A percentile compares a stretch with the other conserved stretches of the same genome.
Conservation (phyloP, 2,113 vertebrate species). For the Ptyas mucosa region DNA sequence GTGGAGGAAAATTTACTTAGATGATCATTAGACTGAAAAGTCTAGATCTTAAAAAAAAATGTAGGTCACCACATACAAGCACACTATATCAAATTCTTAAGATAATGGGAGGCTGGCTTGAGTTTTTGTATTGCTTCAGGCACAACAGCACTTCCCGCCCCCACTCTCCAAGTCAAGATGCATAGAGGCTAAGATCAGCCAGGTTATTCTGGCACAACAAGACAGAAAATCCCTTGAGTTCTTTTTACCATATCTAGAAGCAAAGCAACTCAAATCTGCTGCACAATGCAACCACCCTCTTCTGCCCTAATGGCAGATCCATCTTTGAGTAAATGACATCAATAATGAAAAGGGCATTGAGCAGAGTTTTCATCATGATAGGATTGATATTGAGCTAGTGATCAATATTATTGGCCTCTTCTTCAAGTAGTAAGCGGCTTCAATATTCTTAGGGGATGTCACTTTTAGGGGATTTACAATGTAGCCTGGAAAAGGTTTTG, state of each 20-base stretch:
- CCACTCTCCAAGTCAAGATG: neutral
- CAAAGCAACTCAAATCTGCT: neutral
- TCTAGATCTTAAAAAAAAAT: neutral
- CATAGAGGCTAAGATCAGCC: neutral
- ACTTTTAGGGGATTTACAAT: neutral
- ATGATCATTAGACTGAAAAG: slow-evolving; percentile 15
- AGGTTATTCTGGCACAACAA: neutral
- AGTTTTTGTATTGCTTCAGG: neutral
- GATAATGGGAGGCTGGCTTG: neutral
- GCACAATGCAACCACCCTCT: neutral
- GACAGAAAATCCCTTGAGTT: neutral
- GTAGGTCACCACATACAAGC: neutral
- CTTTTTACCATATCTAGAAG: neutral
- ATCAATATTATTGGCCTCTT: neutral
- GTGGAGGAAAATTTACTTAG: slow-evolving; percentile 1
- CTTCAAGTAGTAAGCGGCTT: neutral
- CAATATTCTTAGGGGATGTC: neutral
- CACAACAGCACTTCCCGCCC: neutral
- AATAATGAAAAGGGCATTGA: neutral
- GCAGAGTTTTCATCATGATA: neutral
- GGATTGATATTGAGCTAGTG: neutral
- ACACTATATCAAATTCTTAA: neutral
- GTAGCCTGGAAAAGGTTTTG: neutral
- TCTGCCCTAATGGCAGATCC: neutral
- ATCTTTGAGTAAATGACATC: neutral